Conservation (phyloP, 2,888 invertebrate genomes). For the Platycnemis pennipes region DNA sequence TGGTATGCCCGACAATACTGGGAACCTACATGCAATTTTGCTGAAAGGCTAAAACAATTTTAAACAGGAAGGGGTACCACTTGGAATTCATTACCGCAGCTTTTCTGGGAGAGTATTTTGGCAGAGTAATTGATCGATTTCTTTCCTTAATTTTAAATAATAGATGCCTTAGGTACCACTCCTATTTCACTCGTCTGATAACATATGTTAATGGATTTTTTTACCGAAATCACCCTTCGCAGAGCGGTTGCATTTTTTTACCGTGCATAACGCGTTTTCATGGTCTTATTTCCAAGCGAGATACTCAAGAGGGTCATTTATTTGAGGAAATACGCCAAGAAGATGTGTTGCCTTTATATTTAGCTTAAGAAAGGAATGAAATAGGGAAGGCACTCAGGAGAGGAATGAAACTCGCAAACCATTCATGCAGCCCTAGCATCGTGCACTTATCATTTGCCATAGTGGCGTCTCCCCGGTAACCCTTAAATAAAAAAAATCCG, state of each 20-base stretch:
- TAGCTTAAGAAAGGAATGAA: constrained; percentile 17
- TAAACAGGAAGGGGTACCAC: no score
- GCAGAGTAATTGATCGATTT: no score
- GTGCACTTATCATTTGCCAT: constrained; percentile 28
- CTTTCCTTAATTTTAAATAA: no score
- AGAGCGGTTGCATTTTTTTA: background rate
- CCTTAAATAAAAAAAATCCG: background rate
- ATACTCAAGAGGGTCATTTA: background rate
- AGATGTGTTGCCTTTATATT: constrained; percentile 33
- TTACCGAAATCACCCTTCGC: background rate
- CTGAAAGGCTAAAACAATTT: no score
- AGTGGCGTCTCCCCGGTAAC: background rate
- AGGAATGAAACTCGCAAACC: constrained; percentile 31
- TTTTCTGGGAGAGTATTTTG: no score
- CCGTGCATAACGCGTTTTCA: background rate
- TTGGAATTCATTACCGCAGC: no score
- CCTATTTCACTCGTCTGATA: no score
- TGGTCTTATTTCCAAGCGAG: background rate
- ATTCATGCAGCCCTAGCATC: constrained; percentile 26
- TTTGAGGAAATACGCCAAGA: background rate
- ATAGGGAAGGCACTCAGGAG: constrained; percentile 19
- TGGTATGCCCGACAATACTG: no score
- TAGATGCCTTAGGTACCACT: no score
- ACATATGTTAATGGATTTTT: no score
- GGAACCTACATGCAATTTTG: no score